Conservation (phyloP, 2,113 vertebrate genomes). For the Coregonus clupeaformis region DNA sequence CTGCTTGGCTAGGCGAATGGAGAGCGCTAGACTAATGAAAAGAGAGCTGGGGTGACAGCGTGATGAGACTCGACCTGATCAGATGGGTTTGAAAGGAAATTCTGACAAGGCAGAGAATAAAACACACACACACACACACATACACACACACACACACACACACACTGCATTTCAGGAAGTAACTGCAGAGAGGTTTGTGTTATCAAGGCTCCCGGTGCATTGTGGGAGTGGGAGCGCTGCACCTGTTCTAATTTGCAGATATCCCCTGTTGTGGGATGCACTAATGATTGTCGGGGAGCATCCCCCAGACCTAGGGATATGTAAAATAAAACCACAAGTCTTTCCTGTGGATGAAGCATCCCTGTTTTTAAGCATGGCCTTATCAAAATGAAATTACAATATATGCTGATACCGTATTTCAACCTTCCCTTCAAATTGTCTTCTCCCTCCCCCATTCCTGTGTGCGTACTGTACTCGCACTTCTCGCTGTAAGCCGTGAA, state of each 20-base stretch:
- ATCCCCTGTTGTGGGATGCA: constrained; percentile 59
- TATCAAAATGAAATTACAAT: constrained; percentile 84
- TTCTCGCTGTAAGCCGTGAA: constrained; percentile 66
- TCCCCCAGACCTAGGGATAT: constrained; percentile 54
- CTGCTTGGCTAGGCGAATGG: constrained; percentile 95
- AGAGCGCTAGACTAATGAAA: constrained; percentile 95
- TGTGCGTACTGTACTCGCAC: constrained; percentile 53
- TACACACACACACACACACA: constrained; percentile 35
- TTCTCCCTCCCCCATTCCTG: constrained; percentile 31
- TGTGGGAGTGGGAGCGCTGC: constrained; percentile 41
- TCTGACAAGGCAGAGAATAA: constrained; percentile 78
- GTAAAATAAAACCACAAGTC: constrained; percentile 67
- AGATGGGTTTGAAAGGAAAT: constrained; percentile 87
- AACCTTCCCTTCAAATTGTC: constrained; percentile 20
- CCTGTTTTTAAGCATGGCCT: constrained; percentile 71
- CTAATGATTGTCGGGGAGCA: constrained; percentile 70
- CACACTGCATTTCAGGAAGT: constrained; percentile 58
- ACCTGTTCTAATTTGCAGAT: constrained; percentile 72
- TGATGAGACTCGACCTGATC: constrained; percentile 91
- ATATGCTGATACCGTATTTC: constrained; percentile 81
- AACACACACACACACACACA: constrained; percentile 47
- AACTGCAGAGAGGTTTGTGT: constrained; percentile 61
- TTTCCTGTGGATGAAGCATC: constrained; percentile 59
- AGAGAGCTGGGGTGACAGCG: constrained; percentile 87
- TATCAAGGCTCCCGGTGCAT: constrained; percentile 60